Percentiles rank a stretch among this genome's conserved stretches.
phyloP scores from a whole-genome alignment of 2,888 invertebrate genomes.

The Scaptomyza tumidula region DNA sequence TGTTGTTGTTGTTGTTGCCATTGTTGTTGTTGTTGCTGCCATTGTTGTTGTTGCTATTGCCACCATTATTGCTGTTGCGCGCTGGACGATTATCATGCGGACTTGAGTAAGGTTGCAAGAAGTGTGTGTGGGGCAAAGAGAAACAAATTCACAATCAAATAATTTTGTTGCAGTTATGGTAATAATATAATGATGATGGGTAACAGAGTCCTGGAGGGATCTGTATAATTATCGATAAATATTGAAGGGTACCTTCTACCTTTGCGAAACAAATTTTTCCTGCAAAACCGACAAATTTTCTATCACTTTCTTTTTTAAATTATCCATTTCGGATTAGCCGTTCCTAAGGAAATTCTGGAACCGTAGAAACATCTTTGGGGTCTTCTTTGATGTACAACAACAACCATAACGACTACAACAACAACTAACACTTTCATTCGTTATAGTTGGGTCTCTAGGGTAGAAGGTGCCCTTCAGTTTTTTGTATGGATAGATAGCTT shows the following conservation, averaged over 20 bases:
- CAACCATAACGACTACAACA: constrained; percentile 1
- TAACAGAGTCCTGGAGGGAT: neutral
- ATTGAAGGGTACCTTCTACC: neutral
- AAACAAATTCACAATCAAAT: constrained; percentile 39
- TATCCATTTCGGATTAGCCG: too few species aligned
- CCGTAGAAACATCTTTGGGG: too few species aligned
- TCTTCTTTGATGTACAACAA: neutral
- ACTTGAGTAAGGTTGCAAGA: constrained; percentile 51
- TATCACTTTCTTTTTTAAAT: too few species aligned
- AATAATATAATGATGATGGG: neutral
- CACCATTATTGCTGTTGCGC: constrained; percentile 74
- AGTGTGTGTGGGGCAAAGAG: constrained; percentile 39
- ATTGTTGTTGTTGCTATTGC: constrained; percentile 57
- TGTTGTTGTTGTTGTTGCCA: constrained; percentile 55
- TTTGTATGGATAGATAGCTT: too few species aligned
- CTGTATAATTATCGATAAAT: neutral
- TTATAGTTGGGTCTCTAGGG: neutral
- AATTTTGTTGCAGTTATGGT: neutral
- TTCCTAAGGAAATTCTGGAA: too few species aligned
- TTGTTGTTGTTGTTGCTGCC: constrained; percentile 56
- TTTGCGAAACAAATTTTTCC: neutral
- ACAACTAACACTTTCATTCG: neutral
- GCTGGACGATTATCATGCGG: constrained; percentile 83
- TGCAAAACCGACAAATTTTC: too few species aligned
- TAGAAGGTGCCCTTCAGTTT: neutral